phyloP scores from a whole-genome alignment of 2,888 invertebrate genomes.

The Hirtodrosophila histrioides region DNA sequence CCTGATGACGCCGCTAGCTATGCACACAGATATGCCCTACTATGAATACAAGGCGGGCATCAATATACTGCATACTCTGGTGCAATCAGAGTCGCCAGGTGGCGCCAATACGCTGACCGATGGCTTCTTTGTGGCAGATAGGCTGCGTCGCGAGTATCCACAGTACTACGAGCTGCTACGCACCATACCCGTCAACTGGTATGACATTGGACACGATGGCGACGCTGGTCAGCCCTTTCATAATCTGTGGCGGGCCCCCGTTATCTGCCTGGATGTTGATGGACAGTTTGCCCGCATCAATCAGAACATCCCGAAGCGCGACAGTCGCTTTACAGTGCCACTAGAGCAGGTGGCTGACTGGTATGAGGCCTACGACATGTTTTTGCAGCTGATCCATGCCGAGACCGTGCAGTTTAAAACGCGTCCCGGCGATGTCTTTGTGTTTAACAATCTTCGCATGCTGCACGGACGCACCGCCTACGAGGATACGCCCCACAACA shows the following conservation, averaged over 20 bases:
- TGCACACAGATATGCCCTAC: slow-evolving; percentile 91
- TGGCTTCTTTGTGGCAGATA: slow-evolving; percentile 87
- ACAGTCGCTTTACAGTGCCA: slow-evolving; percentile 87
- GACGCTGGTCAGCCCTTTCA: slow-evolving; percentile 87
- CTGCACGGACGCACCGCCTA: slow-evolving; percentile 89
- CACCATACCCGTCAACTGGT: slow-evolving; percentile 89
- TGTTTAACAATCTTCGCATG: slow-evolving; percentile 90
- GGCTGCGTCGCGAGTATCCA: slow-evolving; percentile 86
- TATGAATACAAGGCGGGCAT: slow-evolving; percentile 90
- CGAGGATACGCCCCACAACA: slow-evolving; percentile 85
- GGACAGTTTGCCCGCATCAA: slow-evolving; percentile 87
- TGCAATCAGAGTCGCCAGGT: slow-evolving; percentile 87
- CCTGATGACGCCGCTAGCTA: slow-evolving; percentile 87
- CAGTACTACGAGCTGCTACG: slow-evolving; percentile 86
- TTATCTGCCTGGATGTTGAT: slow-evolving; percentile 85
- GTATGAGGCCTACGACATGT: slow-evolving; percentile 88
- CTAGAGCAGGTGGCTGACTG: slow-evolving; percentile 87
- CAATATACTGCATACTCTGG: slow-evolving; percentile 89
- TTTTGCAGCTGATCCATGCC: slow-evolving; percentile 86
- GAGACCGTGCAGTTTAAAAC: slow-evolving; percentile 88
- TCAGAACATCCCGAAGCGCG: slow-evolving; percentile 90
- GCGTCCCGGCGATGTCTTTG: slow-evolving; percentile 87
- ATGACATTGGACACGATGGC: slow-evolving; percentile 86
- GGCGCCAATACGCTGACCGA: slow-evolving; percentile 89
- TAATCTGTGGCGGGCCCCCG: slow-evolving; percentile 87